Evolutionary conservation across 64 coral and sea anemone genomes (phyloP).

Genomic region (Actinia tenebrosa): DNA sequence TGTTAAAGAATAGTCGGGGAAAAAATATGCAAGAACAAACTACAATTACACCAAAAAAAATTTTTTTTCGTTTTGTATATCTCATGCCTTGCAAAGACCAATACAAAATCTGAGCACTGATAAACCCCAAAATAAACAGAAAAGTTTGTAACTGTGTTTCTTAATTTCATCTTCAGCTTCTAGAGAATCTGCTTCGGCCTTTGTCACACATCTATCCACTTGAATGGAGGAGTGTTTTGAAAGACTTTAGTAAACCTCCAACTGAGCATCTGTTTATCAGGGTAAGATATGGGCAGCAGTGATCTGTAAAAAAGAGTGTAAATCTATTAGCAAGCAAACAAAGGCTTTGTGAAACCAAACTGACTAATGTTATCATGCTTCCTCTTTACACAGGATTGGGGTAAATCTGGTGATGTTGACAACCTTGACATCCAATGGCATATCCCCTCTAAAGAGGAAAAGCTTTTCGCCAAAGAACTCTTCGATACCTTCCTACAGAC

Average conservation of each 20-base stretch:
- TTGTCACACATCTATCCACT: constrained; percentile 88
- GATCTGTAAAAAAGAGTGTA: neutral
- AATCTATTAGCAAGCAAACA: no score
- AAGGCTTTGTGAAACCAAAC: no score
- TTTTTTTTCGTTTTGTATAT: no score
- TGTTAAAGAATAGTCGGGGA: no score
- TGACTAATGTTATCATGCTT: no score
- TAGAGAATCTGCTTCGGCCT: constrained; percentile 78
- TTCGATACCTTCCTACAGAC: constrained; percentile 88
- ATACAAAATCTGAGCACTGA: no score
- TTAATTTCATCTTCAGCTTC: constrained; percentile 43
- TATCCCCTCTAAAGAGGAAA: constrained; percentile 78
- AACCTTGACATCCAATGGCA: constrained; percentile 90
- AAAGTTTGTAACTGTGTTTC: neutral
- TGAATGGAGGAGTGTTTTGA: constrained; percentile 77
- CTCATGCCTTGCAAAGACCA: no score
- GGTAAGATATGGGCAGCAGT: constrained; percentile 40
- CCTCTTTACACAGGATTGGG: constrained; percentile 72
- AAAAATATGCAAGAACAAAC: neutral
- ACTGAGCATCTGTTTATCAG: constrained; percentile 92
- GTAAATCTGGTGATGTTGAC: constrained; percentile 70
- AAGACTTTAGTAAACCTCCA: constrained; percentile 76
- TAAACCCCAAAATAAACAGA: neutral
- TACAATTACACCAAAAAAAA: no score
- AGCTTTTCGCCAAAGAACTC: constrained; percentile 73